These are phyloP conservation scores for Parazoanthus darwini DNA, from an alignment of 92 coral and sea anemone species.

Conservation along the genomic window DNA sequence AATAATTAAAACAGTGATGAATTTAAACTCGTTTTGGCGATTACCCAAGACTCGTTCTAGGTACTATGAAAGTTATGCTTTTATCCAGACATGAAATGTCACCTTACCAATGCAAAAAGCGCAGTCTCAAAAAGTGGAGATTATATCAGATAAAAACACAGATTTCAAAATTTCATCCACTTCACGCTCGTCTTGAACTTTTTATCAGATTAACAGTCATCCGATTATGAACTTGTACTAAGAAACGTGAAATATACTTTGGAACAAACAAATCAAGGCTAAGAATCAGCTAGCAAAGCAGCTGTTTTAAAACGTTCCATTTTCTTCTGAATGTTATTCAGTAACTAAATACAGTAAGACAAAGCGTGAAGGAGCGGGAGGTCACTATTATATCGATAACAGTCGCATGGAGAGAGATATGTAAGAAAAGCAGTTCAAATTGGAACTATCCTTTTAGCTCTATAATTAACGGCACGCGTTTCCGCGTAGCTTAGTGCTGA, in stretches of 20 bases:
- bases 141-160: too few relatives aligned
- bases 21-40: not conserved
- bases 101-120: not conserved
- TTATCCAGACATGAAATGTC: too few relatives aligned
- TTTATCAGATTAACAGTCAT: not conserved
- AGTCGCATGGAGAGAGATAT: not conserved
- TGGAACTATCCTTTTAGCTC: not conserved
- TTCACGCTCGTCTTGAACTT: not conserved
- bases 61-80: too few relatives aligned
- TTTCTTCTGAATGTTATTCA: too few relatives aligned
- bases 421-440: not conserved
- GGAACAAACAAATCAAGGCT: not conserved
- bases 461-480: not conserved
- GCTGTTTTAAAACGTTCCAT: not conserved
- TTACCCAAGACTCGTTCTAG: not conserved
- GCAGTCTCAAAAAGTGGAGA: not conserved
- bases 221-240: not conserved
- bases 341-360: too few relatives aligned
- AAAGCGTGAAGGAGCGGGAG: not conserved
- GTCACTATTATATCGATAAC: not conserved
- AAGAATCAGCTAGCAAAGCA: too few relatives aligned
- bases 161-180: not conserved
- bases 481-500: not conserved
- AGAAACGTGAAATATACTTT: not conserved
- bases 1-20: not conserved